Evolutionary conservation across 2,797 vertebrate genomes (phyloP).

Genomic region (Cuniculus paca): DNA sequence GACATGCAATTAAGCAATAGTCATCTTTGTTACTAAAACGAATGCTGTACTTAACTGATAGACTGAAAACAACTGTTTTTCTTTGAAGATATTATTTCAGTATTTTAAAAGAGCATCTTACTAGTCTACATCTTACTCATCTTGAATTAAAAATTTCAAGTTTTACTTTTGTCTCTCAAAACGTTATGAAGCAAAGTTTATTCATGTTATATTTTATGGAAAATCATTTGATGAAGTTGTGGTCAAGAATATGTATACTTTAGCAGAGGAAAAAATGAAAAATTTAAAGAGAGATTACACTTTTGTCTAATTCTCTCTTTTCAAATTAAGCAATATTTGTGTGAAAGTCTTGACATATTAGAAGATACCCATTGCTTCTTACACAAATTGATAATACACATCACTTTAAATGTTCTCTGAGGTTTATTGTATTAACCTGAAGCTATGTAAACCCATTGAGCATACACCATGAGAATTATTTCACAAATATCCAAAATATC

Average conservation of each 20-base stretch:
- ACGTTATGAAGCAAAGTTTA: background rate
- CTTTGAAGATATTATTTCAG: background rate
- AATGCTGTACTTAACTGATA: background rate
- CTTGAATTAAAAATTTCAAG: background rate
- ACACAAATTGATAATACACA: background rate
- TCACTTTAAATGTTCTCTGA: background rate
- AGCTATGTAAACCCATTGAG: background rate
- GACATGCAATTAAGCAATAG: background rate
- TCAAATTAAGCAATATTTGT: background rate
- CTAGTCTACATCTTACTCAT: background rate
- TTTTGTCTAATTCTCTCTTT: background rate
- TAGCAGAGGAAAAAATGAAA: background rate
- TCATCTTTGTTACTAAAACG: background rate
- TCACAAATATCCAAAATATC: background rate
- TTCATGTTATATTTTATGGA: background rate
- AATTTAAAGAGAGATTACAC: background rate
- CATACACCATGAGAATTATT: background rate
- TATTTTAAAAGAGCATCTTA: background rate
- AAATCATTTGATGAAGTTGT: background rate
- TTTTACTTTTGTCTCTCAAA: background rate
- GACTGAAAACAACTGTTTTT: background rate
- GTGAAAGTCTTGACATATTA: background rate
- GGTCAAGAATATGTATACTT: background rate
- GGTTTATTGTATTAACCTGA: background rate
- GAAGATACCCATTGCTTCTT: background rate